Percentiles rank a stretch among this genome's conserved stretches.
Conservation (phyloP, 92 coral and sea anemone species). For the Umimayanthus kanabou region DNA sequence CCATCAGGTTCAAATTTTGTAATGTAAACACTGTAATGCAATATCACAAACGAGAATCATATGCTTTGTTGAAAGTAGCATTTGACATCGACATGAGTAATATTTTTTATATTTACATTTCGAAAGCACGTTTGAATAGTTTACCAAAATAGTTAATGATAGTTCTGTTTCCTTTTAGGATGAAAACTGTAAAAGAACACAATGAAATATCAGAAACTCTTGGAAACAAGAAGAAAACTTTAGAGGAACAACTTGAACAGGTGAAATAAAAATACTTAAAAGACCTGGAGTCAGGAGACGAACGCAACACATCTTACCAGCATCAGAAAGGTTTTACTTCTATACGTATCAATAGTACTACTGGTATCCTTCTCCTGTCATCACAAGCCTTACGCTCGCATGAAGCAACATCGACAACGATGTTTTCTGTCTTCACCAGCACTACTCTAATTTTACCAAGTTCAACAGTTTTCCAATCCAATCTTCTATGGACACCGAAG, state of each 20-base stretch:
- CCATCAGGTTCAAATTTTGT: neutral
- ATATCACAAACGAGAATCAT: neutral
- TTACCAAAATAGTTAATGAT: neutral
- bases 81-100: neutral
- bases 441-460: neutral
- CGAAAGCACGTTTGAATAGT: neutral
- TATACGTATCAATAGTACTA: neutral
- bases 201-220: slow-evolving; percentile 65
- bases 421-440: too few species aligned
- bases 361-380: too few species aligned
- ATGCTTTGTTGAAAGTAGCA: neutral
- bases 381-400: neutral
- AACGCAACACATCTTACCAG: neutral
- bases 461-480: neutral
- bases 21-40: neutral
- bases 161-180: slow-evolving; percentile 45
- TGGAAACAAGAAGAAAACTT: slow-evolving; percentile 46
- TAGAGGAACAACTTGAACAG: slow-evolving; percentile 54
- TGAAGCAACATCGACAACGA: neutral
- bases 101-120: too few species aligned
- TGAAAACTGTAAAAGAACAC: slow-evolving; percentile 89
- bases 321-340: neutral
- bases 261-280: slow-evolving; percentile 32
- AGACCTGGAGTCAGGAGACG: neutral
- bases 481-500: neutral